Percentiles rank a stretch among this genome's conserved stretches.
phyloP scores from a whole-genome alignment of 1,140 invertebrate genomes.

The Leptoteleia sp. region DNA sequence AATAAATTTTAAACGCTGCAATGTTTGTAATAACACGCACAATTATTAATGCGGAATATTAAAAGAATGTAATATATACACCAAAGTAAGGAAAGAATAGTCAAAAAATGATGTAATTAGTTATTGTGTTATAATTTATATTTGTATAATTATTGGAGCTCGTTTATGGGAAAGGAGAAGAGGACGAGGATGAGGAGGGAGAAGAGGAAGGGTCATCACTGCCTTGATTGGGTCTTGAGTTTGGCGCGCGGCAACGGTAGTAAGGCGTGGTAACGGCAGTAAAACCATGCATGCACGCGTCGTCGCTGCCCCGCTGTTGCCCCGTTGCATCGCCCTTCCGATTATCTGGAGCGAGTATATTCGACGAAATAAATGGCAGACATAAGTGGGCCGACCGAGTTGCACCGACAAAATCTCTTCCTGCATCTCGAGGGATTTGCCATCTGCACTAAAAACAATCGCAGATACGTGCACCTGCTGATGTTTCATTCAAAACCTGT shows the following conservation, averaged over 20 bases:
- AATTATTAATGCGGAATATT: no score
- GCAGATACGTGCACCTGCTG: neutral
- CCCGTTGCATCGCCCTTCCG: slow-evolving; percentile 19
- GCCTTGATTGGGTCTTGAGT: neutral
- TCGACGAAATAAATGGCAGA: slow-evolving; percentile 46
- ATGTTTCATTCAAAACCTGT: slow-evolving; percentile 15
- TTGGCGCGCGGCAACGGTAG: neutral
- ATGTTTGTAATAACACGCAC: no score
- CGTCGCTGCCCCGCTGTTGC: slow-evolving; percentile 21
- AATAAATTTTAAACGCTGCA: no score
- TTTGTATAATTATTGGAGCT: no score
- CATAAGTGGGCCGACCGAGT: slow-evolving; percentile 34
- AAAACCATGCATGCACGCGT: no score
- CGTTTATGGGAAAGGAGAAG: no score
- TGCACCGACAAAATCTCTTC: slow-evolving; percentile 36
- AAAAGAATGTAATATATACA: no score
- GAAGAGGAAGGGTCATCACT: no score
- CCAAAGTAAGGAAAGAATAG: no score
- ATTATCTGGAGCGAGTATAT: slow-evolving; percentile 44
- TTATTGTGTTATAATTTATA: no score
- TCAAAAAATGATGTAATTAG: no score
- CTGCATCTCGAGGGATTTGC: slow-evolving; percentile 12
- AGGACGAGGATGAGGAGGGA: no score
- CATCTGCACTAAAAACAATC: slow-evolving; percentile 4
- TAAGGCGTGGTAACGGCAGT: slow-evolving; percentile 40